These are phyloP conservation scores for Drosophila atroscutellata DNA, from an alignment of 2,888 invertebrate genomes.

Conservation along the genomic window DNA sequence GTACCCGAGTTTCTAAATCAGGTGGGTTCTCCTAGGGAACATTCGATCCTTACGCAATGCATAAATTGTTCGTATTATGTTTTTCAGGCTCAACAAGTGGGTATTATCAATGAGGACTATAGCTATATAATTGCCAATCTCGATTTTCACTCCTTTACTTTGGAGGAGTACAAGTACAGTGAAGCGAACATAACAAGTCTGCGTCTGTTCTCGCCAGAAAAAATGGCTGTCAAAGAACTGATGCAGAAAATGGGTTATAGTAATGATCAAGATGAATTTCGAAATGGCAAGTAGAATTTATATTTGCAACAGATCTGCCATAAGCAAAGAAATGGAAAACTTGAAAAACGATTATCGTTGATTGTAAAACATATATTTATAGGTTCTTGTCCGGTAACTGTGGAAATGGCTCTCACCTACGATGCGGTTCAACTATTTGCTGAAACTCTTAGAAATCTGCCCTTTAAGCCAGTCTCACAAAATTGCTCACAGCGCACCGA, in stretches of 20 bases:
- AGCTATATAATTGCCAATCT: constrained; percentile 92
- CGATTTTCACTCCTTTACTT: constrained; percentile 88
- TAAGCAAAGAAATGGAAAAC: background rate
- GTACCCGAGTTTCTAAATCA: constrained; percentile 87
- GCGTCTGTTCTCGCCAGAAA: constrained; percentile 88
- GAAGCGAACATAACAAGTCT: constrained; percentile 93
- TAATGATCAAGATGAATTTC: constrained; percentile 67
- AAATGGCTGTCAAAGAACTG: constrained; percentile 85
- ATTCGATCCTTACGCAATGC: background rate
- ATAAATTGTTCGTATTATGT: background rate
- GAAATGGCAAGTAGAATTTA: constrained; percentile 66
- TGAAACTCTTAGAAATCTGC: constrained; percentile 89
- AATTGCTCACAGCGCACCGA: constrained; percentile 86
- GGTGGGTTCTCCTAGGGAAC: constrained; percentile 41
- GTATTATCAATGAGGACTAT: constrained; percentile 97
- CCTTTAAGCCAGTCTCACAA: constrained; percentile 85
- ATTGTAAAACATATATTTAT: accelerated
- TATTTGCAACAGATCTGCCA: accelerated
- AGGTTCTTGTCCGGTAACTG: constrained; percentile 84
- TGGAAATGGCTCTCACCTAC: constrained; percentile 92
- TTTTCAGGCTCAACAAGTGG: constrained; percentile 94
- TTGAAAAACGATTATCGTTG: background rate
- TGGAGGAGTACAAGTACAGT: constrained; percentile 91
- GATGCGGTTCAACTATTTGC: constrained; percentile 94
- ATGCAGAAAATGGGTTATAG: constrained; percentile 71